A percentile compares a stretch with the other conserved stretches of the same genome.
phyloP scores from a whole-genome alignment of 1,140 invertebrate genomes.

The Drosophila miranda region DNA sequence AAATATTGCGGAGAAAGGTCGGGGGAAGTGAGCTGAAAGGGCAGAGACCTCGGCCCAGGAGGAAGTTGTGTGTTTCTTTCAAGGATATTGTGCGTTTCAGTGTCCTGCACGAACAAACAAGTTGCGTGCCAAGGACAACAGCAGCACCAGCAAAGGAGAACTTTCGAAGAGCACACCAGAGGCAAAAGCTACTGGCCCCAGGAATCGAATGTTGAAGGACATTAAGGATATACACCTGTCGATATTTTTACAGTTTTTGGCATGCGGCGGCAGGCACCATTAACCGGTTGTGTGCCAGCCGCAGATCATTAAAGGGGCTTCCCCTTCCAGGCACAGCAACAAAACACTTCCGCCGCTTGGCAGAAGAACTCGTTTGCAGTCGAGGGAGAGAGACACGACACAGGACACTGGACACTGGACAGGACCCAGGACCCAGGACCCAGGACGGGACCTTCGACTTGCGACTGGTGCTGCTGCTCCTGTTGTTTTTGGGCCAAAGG shows the following conservation, averaged over 20 bases:
- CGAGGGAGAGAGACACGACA: slow-evolving; percentile 1
- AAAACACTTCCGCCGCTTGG: slow-evolving; percentile 39
- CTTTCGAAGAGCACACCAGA: slow-evolving; percentile 1
- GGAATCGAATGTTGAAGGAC: slow-evolving; percentile 68
- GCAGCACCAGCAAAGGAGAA: slow-evolving; percentile 24
- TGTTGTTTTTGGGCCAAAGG: slow-evolving; percentile 46
- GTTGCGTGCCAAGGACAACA: slow-evolving; percentile 72
- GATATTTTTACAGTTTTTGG: slow-evolving; percentile 79
- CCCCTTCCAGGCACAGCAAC: neutral
- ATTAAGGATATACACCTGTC: slow-evolving; percentile 79
- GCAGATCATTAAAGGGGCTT: slow-evolving; percentile 34
- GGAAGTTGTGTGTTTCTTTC: slow-evolving; percentile 51
- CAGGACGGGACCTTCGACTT: slow-evolving; percentile 34
- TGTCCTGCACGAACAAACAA: slow-evolving; percentile 62
- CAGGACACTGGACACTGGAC: slow-evolving; percentile 9
- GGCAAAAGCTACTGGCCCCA: slow-evolving; percentile 25
- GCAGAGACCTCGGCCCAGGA: slow-evolving; percentile 9
- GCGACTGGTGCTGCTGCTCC: slow-evolving; percentile 3
- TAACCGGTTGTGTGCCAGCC: slow-evolving; percentile 42
- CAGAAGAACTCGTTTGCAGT: slow-evolving; percentile 31
- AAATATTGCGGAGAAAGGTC: neutral
- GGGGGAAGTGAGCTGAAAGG: neutral
- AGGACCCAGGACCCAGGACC: slow-evolving; percentile 32
- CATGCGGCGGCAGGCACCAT: slow-evolving; percentile 55
- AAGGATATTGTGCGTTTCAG: slow-evolving; percentile 66